Evolutionary conservation across 2,797 vertebrate species (phyloP), one percentile per base, ranked within the genome.

Genomic region (Chelonia mydas): DNA sequence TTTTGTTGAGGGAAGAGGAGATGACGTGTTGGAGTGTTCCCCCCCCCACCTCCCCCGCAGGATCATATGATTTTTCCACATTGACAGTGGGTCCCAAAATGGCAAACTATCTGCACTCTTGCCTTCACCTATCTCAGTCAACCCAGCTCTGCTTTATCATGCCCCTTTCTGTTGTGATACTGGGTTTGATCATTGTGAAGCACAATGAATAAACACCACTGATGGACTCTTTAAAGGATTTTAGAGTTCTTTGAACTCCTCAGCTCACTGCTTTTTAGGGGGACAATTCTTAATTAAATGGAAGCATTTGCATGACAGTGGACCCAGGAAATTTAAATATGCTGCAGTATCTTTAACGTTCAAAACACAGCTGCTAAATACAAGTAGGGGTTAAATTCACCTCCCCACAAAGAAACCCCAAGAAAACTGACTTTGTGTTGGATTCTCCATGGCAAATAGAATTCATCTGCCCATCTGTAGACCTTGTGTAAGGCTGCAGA

Each of bases 321-420:
- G 88, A 96, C 87, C 84, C 84, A 93, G 90, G 94, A 93, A 93
- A 68, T 94, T 89, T 83, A 94, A 97, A 96, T 90, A 94, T 53
- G 47, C 89, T 93, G 82, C 82, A 10, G 16, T 68, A 21, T 23
- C n/a, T 72, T 37, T 72, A 17, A 68, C 19, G 10, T 27, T 45
- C 91, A 93, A 97, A 96, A 94, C 12, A 77, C 93, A 97, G 94
- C 93, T 95, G 94, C 41, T 97, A 94, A 97, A 96, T 96, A 95
- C 91, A 96, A 94, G 88, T 61, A 92, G 87, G 3, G 92, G 97
- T 96, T 97, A 95, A 94, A 94, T 91, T 15, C 90, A 65, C 33
- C 78, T 96, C 91, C 94, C 54, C 89, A 23, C 90, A 91, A 88
- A 86, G 77, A 77, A 94, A 93, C 93, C 89, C 77, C 92, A 17